Evolutionary conservation across 2,113 vertebrate genomes (phyloP).

Genomic region (Collichthys lucidus): DNA sequence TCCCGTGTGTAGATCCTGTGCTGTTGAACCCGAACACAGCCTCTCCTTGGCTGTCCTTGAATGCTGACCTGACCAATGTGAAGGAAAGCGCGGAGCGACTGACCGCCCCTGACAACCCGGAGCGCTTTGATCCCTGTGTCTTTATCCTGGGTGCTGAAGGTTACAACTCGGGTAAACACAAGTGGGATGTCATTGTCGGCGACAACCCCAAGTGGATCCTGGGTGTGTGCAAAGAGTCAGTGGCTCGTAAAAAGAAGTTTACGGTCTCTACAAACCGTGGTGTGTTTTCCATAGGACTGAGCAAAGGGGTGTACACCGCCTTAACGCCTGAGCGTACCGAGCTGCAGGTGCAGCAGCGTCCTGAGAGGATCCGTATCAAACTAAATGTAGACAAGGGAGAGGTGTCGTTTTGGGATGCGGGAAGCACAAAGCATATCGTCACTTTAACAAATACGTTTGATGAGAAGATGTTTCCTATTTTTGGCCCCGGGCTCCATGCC

Average conservation of each 20-base stretch:
- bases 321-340: conserved; percentile 65
- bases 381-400: conserved; percentile 78
- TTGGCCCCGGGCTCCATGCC: conserved; percentile 83
- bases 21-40: conserved; percentile 81
- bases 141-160: conserved; percentile 81
- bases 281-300: conserved; percentile 82
- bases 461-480: conserved; percentile 81
- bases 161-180: conserved; percentile 80
- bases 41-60: conserved; percentile 81
- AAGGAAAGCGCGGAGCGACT: conserved; percentile 74
- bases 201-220: conserved; percentile 83
- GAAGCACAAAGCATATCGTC: conserved; percentile 66
- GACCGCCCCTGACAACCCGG: conserved; percentile 73
- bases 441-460: conserved; percentile 80
- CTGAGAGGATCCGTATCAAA: conserved; percentile 74
- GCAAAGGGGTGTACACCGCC: conserved; percentile 78
- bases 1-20: conserved; percentile 76
- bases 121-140: conserved; percentile 84
- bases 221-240: conserved; percentile 80
- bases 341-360: conserved; percentile 61
- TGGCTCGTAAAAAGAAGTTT: conserved; percentile 83
- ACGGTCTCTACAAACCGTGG: conserved; percentile 78
- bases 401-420: conserved; percentile 81
- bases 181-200: conserved; percentile 82
- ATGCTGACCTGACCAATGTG: conserved; percentile 67